Evolutionary conservation across 1,140 invertebrate species (phyloP), one percentile per base, ranked within the genome.

Genomic region (Drosophila dunni): DNA sequence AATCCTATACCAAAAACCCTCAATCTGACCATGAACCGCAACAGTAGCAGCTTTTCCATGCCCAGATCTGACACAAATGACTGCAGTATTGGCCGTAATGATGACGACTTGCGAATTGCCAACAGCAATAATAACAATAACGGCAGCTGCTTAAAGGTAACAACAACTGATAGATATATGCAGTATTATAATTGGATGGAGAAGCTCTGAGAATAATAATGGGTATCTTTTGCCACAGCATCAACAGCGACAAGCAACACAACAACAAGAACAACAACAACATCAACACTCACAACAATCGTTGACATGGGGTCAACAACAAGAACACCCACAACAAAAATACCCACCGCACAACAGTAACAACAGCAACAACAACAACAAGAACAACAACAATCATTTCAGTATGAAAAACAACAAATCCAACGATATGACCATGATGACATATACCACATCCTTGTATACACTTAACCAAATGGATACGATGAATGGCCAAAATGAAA

Each of bases 21-120:
- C 13, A 84, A 78, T 76, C 56, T 69, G 70, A 85, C 20, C 45
- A 86, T 75, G 29, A 81, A n/a, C 45, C 68, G 44, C 75, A 57
- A 50, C 45, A 50, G n/a, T 60, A 85, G 20, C 60, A 70, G 60
- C 48, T 77, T 62, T 60, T 71, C 67, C 45, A 48, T 56, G 76
- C 58, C 72, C 20, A 34, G 61, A 29, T 63, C 64, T 44, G 75
- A 64, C 38, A 20, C 58, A 65, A 63, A 51, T 46, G 75, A 88
- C 11, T 61, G 71, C 57, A 68, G 51, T 44, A 69, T 34, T 17
- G 76, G 58, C 33, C 29, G 20, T 48, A 57, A 44, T 33, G 67
- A 51, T 34, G 34, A 20, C 42, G 24, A 29, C 24, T 29, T 29
- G 8, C 24, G 24, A 29, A 29, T 29, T 29, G 66, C 54, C 48